Evolutionary conservation across 2,797 vertebrate genomes (phyloP).

Genomic region (Enteromius argenteus): DNA sequence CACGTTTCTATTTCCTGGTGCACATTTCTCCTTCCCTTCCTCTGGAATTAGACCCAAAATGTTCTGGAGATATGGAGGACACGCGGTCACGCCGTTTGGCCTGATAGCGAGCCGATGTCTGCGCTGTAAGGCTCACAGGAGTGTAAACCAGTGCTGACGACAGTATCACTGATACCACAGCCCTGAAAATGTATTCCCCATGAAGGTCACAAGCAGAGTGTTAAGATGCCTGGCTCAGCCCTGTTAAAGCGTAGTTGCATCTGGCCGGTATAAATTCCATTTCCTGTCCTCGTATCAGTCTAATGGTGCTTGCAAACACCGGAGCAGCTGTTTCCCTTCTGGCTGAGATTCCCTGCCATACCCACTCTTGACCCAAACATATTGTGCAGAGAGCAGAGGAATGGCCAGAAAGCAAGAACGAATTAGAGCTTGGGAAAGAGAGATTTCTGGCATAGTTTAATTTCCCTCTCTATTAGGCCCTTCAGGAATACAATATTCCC

Average conservation of each 20-base stretch:
- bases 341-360: constrained; percentile 45
- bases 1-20: neutral
- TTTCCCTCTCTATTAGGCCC: constrained; percentile 44
- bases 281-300: constrained; percentile 72
- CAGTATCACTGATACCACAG: constrained; percentile 41
- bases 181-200: constrained; percentile 62
- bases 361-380: constrained; percentile 52
- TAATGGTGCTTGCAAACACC: constrained; percentile 70
- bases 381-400: constrained; percentile 50
- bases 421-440: constrained; percentile 53
- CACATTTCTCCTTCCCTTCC: neutral
- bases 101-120: constrained; percentile 22
- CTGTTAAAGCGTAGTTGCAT: constrained; percentile 49
- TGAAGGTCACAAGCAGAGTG: constrained; percentile 72
- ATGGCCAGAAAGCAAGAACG: constrained; percentile 59
- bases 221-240: constrained; percentile 63
- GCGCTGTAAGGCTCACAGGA: constrained; percentile 7
- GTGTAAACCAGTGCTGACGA: constrained; percentile 47
- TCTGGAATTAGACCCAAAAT: constrained; percentile 14
- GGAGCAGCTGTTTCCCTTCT: constrained; percentile 78
- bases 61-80: constrained; percentile 27
- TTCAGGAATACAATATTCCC: constrained; percentile 50
- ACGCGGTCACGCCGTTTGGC: constrained; percentile 10
- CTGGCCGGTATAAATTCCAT: constrained; percentile 68
- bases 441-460: constrained; percentile 32